A percentile compares a stretch with the other conserved stretches of the same genome.
phyloP scores from a whole-genome alignment of 2,797 vertebrate genomes.

The Lagorchestes hirsutus region DNA sequence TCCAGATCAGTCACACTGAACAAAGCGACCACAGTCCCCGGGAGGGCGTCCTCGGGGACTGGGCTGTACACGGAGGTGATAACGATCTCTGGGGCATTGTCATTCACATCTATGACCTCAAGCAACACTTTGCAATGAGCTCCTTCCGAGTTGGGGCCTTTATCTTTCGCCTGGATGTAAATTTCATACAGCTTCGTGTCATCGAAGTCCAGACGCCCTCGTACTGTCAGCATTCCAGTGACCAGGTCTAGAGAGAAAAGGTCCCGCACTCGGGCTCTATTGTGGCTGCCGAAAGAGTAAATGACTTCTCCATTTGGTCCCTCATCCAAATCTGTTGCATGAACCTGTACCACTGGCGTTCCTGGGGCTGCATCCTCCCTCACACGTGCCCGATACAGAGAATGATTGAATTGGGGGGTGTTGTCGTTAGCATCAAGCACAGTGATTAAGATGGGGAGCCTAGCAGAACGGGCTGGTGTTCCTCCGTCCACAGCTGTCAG shows the following conservation, averaged over 20 bases:
- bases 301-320: constrained; percentile 85
- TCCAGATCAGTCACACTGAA: constrained; percentile 87
- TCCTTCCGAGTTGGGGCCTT: constrained; percentile 82
- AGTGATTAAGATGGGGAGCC: constrained; percentile 81
- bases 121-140: constrained; percentile 87
- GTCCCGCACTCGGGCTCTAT: constrained; percentile 81
- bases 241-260: constrained; percentile 85
- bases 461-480: constrained; percentile 82
- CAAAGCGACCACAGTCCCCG: constrained; percentile 86
- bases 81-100: constrained; percentile 86
- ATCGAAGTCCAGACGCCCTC: constrained; percentile 86
- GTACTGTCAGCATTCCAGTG: constrained; percentile 84
- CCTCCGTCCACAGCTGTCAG: constrained; percentile 86
- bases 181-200: constrained; percentile 84
- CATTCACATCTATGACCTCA: constrained; percentile 86
- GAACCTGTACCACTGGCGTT: constrained; percentile 79
- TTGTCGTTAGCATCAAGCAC: constrained; percentile 87
- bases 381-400: constrained; percentile 83
- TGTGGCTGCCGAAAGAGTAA: constrained; percentile 87
- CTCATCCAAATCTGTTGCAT: constrained; percentile 85
- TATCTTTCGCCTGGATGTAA: constrained; percentile 88
- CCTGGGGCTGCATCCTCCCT: constrained; percentile 80
- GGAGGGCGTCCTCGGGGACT: constrained; percentile 85
- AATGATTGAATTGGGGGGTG: constrained; percentile 84
- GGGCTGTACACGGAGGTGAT: constrained; percentile 87